Conservation (phyloP, 2,797 vertebrate species). For the Tangara arthus region DNA sequence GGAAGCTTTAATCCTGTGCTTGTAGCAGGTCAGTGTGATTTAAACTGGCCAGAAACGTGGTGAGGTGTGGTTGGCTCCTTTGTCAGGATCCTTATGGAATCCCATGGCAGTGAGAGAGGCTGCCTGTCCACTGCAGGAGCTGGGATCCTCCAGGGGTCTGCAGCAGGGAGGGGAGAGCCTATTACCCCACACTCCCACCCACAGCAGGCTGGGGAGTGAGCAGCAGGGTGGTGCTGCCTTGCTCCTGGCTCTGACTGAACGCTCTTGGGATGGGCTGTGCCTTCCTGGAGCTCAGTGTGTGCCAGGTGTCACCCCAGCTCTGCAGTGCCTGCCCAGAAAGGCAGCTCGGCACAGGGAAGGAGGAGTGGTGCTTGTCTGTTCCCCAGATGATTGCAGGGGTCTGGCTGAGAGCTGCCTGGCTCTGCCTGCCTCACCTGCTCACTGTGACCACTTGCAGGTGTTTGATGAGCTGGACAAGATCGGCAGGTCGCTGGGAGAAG, state of each 20-base stretch:
- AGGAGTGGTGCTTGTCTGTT: neutral
- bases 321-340: fast-evolving
- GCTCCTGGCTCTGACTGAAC: neutral
- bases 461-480: slow-evolving; percentile 90
- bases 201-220: too few relatives aligned
- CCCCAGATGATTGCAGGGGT: neutral
- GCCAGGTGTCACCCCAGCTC: neutral
- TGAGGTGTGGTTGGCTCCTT: neutral
- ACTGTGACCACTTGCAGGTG: slow-evolving; percentile 74
- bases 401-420: neutral
- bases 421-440: neutral
- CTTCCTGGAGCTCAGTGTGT: fast-evolving
- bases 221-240: neutral
- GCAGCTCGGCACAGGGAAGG: neutral
- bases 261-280: neutral
- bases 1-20: neutral
- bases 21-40: neutral
- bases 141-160: neutral
- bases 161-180: neutral
- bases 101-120: neutral
- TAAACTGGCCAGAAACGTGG: neutral
- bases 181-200: fast-evolving
- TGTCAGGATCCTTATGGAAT: neutral
- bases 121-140: neutral
- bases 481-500: slow-evolving; percentile 79